Evolutionary conservation across 2,113 vertebrate genomes (phyloP), one percentile per base, ranked within the genome.

Genomic region (Corapipo altera): DNA sequence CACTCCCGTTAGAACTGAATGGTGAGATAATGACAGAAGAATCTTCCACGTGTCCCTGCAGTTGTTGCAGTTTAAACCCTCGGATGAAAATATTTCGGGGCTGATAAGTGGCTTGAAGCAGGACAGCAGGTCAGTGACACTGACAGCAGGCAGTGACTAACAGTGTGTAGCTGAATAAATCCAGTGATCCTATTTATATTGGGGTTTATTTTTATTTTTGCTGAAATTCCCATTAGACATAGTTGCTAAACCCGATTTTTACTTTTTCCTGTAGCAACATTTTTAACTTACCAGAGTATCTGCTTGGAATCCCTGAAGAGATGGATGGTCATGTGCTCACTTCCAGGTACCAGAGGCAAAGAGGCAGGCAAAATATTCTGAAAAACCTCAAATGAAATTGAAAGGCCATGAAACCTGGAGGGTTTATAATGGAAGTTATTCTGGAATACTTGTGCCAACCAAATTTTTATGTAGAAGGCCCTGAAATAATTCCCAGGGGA

Each of bases 41-140:
- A 94, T 96, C 95, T 93, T 89, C 91, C 96, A 94, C n/a, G 49
- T 96, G 95, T 84, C 86, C 95, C 94, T 61, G 20, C 92, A 95
- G 95, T 95, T 96, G 95, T 26, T 89, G 88, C 70, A 81, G 74
- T 89, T 95, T 86, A 91, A 94, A 92, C 52, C 76, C 91, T 87
- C 0, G 1, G 86, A 87, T 75, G 91, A 92, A 96, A 96, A 69
- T 95, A 82, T 66, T 95, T 94, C 3, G 3, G 66, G 82, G 62
- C 77, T 93, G 83, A 13, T 85, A 96, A 69, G 17, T 86, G 95
- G 76, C 61, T 93, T 81, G 76, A 73, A 76, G 61, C 59, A 64
- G 91, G 64, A 71, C 51, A 64, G 55, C 77, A 74, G 51, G 62
- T 71, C 72, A 88, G 75, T 66, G 74, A 48, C 64, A 77, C 69